Percentiles rank a stretch among this genome's conserved stretches.
Conservation (phyloP, 2,113 vertebrate genomes). For the Syngnathus floridae region DNA sequence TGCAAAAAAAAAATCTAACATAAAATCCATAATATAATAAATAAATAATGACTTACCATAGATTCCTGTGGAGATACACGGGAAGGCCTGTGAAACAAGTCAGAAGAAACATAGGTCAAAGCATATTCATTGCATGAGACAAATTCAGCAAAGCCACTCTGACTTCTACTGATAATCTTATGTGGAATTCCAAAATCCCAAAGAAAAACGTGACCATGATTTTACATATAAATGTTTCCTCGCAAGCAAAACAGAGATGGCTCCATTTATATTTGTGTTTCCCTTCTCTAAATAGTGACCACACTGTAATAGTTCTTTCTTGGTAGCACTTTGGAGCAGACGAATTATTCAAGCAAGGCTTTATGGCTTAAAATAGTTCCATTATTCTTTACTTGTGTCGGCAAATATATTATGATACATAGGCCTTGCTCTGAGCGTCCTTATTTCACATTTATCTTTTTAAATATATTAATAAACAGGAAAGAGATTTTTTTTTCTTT, state of each 20-base stretch:
- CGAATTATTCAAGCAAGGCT: conserved; percentile 68
- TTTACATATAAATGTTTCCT: conserved; percentile 19
- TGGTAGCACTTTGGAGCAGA: conserved; percentile 68
- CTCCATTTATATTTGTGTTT: conserved; percentile 53
- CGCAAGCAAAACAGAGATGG: conserved; percentile 34
- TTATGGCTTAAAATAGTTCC: conserved; percentile 70
- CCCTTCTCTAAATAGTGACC: conserved; percentile 68
- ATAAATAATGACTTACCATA: conserved; percentile 81
- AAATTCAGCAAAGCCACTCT: neutral
- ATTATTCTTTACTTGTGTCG: conserved; percentile 70
- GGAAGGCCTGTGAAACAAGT: conserved; percentile 84
- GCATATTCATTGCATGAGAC: neutral
- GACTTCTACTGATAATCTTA: neutral
- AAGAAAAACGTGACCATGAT: conserved; percentile 18
- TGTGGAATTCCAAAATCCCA: neutral
- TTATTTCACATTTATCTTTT: conserved; percentile 73
- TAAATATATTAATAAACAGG: conserved; percentile 74
- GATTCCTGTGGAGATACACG: conserved; percentile 98
- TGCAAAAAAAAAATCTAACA: neutral
- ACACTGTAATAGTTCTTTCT: conserved; percentile 70
- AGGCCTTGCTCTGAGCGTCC: conserved; percentile 40
- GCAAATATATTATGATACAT: conserved; percentile 67
- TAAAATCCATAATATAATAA: neutral
- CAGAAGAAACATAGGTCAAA: conserved; percentile 46
- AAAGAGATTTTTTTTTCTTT: conserved; percentile 65